Conservation (phyloP, 2,797 vertebrate genomes). For the Spondyliosoma cantharus region DNA sequence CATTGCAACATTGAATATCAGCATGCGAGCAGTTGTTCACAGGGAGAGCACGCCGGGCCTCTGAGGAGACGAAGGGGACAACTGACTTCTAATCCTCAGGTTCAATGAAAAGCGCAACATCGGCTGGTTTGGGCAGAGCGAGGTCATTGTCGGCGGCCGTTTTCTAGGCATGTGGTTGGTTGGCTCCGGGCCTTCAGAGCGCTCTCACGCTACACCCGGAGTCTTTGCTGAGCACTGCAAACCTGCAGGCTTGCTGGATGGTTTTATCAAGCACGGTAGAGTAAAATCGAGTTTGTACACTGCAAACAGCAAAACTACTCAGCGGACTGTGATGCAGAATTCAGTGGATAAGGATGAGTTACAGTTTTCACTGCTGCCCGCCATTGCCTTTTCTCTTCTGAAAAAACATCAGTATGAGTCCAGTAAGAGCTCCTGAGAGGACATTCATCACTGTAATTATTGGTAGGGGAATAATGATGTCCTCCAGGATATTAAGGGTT, state of each 20-base stretch:
- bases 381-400: constrained; percentile 6
- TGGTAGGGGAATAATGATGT: background rate
- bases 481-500: constrained; percentile 7
- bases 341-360: constrained; percentile 32
- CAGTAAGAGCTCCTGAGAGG: constrained; percentile 15
- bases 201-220: constrained; percentile 38
- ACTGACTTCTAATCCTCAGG: constrained; percentile 72
- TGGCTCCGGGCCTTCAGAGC: constrained; percentile 20
- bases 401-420: constrained; percentile 18
- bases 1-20: constrained; percentile 27
- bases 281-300: background rate
- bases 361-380: constrained; percentile 31
- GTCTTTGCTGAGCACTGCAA: constrained; percentile 39
- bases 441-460: constrained; percentile 13
- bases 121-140: constrained; percentile 58
- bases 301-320: constrained; percentile 2
- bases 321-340: constrained; percentile 16
- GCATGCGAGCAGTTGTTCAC: constrained; percentile 11
- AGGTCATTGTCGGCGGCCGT: constrained; percentile 57
- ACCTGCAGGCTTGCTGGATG: constrained; percentile 14
- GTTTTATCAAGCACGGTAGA: background rate
- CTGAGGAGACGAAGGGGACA: constrained; percentile 53
- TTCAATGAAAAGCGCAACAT: constrained; percentile 76
- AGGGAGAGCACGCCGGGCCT: constrained; percentile 38
- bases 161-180: constrained; percentile 24